Evolutionary conservation across 2,113 vertebrate species (phyloP), one percentile per base, ranked within the genome.

Genomic region (Cryptomyrus ogoouensis): DNA sequence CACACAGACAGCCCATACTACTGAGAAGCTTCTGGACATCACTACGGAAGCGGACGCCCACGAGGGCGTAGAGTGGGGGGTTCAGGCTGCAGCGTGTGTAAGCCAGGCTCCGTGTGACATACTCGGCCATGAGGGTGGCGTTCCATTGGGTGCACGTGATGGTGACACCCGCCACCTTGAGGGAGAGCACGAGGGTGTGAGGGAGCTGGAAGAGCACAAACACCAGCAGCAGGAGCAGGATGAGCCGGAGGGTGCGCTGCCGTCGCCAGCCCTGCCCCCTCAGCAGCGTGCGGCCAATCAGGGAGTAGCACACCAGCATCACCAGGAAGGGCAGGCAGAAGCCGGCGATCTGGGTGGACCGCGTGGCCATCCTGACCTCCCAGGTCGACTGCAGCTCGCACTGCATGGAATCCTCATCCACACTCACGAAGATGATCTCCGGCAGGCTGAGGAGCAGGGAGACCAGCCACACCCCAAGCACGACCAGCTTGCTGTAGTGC

Each of bases 61-160:
- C 92, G 90, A 99, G 96, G 19, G 96, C 97, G 0, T 99, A 99
- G 50, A 99, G 96, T 89, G 99, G 77, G 0, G 98, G 98, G 91
- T 99, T 99, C 90, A 99, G 96, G 93, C 97, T 97, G 90, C 98
- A 99, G 92, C 98, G 97, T 87, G 95, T 93, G 83, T 96, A 98
- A 0, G 97, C 97, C 93, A 99, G 90, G 19, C 95, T 96, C 3
- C 97, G 94, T 0, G 98, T 98, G 74, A 97, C 74, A 90, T 97
- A 95, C 93, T 98, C 95, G 0, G 95, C 91, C 91, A 98, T 83
- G 15, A 96, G 96, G 90, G 95, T 94, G 90, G 66, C 91, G 15
- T 92, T 94, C 93, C 95, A 96, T 39, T 94, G 91, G 0, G 35
- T 17, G 0, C 98, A 99, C 91, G 93, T 90, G 17, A 91, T 88